Percentiles rank a stretch among this genome's conserved stretches.
phyloP scores from a whole-genome alignment of 2,797 vertebrate genomes.

The Centropyge bicolor region DNA sequence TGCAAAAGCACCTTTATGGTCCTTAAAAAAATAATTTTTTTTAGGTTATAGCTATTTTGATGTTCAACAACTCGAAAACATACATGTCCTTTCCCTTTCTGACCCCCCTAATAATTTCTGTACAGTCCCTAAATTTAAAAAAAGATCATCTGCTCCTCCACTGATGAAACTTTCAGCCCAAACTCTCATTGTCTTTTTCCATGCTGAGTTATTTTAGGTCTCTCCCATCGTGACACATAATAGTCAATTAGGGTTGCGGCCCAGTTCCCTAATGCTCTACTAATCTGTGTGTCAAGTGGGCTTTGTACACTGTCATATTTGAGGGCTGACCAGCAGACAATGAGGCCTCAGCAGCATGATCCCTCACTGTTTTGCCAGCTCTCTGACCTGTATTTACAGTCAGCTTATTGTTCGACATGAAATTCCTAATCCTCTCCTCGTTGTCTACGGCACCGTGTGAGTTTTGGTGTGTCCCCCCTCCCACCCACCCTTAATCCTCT shows the following conservation, averaged over 20 bases:
- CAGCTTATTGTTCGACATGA: slow-evolving; percentile 59
- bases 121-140: not conserved
- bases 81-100: not conserved
- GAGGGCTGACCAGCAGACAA: slow-evolving; percentile 55
- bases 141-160: not conserved
- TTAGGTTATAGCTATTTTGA: too few relatives aligned
- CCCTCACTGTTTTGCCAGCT: slow-evolving; percentile 48
- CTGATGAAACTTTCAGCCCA: not conserved
- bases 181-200: slow-evolving; percentile 9
- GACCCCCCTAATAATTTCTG: not conserved
- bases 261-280: slow-evolving; percentile 56
- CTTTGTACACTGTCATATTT: slow-evolving; percentile 54
- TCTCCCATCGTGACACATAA: slow-evolving; percentile 42
- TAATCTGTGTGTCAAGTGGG: slow-evolving; percentile 64
- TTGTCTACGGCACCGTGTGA: slow-evolving; percentile 52
- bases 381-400: slow-evolving; percentile 69
- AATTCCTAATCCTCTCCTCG: slow-evolving; percentile 70
- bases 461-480: slow-evolving; percentile 34
- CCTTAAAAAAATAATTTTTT: too few relatives aligned
- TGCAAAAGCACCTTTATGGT: too few relatives aligned
- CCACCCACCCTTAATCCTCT: slow-evolving; percentile 46
- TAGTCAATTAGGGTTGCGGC: slow-evolving; percentile 49
- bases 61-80: too few relatives aligned
- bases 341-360: slow-evolving; percentile 51
- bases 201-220: slow-evolving; percentile 26